phyloP scores from a whole-genome alignment of 2,113 vertebrate species.

The Ciconia boyciana region DNA sequence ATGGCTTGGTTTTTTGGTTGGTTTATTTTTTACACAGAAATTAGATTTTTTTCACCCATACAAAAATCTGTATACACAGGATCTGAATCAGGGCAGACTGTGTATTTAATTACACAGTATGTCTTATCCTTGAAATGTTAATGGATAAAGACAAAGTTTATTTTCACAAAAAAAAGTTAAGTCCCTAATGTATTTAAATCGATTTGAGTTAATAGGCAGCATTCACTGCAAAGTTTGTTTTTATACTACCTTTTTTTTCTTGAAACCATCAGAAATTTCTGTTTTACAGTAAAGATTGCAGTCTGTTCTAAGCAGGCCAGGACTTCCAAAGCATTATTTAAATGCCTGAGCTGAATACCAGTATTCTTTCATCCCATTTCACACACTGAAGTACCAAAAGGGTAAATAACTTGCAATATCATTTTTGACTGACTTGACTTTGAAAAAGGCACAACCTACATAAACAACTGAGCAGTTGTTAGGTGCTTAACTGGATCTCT shows the following conservation, averaged over 20 bases:
- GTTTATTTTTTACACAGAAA: background rate
- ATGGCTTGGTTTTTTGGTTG: background rate
- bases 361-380: slow-evolving; percentile 70
- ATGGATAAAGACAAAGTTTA: slow-evolving; percentile 33
- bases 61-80: background rate
- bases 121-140: background rate
- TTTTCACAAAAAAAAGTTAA: slow-evolving; percentile 1
- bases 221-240: slow-evolving; percentile 48
- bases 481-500: slow-evolving; percentile 53
- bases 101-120: background rate
- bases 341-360: slow-evolving; percentile 72
- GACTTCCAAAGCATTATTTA: slow-evolving; percentile 71
- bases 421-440: slow-evolving; percentile 80
- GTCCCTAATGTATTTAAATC: slow-evolving; percentile 31
- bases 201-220: background rate
- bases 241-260: slow-evolving; percentile 30
- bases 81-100: background rate
- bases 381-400: slow-evolving; percentile 72
- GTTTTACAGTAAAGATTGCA: slow-evolving; percentile 46
- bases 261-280: slow-evolving; percentile 55
- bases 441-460: slow-evolving; percentile 68
- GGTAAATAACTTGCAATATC: slow-evolving; percentile 79
- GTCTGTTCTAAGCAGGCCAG: slow-evolving; percentile 46
- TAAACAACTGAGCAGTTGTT: slow-evolving; percentile 59
- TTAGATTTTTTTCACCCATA: background rate